Base-by-base conservation (phyloP, 2,888 invertebrate genomes). In the Andrena fulva region DNA sequence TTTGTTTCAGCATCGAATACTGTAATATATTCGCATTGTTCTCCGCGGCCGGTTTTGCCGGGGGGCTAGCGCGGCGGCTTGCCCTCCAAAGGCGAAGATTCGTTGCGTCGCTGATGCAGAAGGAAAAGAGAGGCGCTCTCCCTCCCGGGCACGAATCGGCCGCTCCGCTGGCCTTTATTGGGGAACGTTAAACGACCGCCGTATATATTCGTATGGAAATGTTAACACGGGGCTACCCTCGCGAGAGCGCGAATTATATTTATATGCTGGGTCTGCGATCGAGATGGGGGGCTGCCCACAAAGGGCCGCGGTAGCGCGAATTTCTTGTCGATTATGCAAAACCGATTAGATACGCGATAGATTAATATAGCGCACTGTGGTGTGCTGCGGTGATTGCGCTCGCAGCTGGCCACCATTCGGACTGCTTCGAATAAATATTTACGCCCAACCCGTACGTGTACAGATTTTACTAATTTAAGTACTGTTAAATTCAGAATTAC, bases 1-100 rank as follows among this genome's bases (percentile, higher is more conserved):
- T 88, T 88, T 88, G 85, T 88, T 88, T 85, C 77, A 85, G 70
- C 81, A 84, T 81, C 85, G 83, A 85, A 86, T 85, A 85, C 88
- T 72, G 85, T 88, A 89, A 89, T 89, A 87, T 88, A 89, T 89
- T 87, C 88, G 87, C 84, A 89, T 89, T 89, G 88, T 89, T 89
- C 81, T 84, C 83, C 29, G 82, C 64, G 87, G 85, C 85, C 80
- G 88, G 87, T 85, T 87, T 85, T 82, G 87, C 88, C 80, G n/a
- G 82, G 75, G 73, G 81, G 87, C 80, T 72, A 70, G 73, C 76
- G 73, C 76, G 81, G 79, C 82, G 82, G 84, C 70, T 71, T 54
- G 83, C 70, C 72, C 80, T 82, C 74, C 78, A 80, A 78, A 87
- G 80, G 83, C 31, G 60, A 79, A 66, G 70, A 70, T 48, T 79